These are phyloP conservation scores for Catotricha subobsoleta DNA, from an alignment of 2,888 invertebrate genomes.

Conservation along the genomic window DNA sequence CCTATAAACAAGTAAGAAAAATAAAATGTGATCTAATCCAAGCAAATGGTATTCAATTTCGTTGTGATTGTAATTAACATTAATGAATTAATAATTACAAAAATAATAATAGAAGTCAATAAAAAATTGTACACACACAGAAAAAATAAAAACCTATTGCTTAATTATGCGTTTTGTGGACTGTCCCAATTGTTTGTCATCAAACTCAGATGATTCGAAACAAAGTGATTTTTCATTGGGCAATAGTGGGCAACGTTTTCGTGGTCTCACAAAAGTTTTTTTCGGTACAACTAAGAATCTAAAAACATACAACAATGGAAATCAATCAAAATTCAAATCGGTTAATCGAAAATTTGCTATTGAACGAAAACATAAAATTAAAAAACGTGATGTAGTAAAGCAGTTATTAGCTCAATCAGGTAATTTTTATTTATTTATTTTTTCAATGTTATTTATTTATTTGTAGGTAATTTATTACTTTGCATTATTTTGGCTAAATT, in stretches of 20 bases:
- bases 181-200: conserved; percentile 14
- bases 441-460: no score
- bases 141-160: no score
- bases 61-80: no score
- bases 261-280: background rate
- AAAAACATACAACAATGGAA: background rate
- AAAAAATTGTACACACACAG: no score
- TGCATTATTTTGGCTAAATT: no score
- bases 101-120: no score
- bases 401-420: background rate
- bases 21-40: no score
- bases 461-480: no score
- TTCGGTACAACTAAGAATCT: no score
- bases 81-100: no score
- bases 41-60: no score
- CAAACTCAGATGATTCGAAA: conserved; percentile 8
- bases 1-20: no score
- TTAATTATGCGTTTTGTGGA: conserved; percentile 14
- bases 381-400: conserved; percentile 13
- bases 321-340: background rate
- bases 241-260: background rate
- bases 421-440: background rate
- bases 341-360: conserved; percentile 11
- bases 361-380: conserved; percentile 14
- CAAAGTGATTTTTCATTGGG: background rate